Evolutionary conservation across 2,888 invertebrate species (phyloP).

Genomic region (Carpatolechia fugitivella): DNA sequence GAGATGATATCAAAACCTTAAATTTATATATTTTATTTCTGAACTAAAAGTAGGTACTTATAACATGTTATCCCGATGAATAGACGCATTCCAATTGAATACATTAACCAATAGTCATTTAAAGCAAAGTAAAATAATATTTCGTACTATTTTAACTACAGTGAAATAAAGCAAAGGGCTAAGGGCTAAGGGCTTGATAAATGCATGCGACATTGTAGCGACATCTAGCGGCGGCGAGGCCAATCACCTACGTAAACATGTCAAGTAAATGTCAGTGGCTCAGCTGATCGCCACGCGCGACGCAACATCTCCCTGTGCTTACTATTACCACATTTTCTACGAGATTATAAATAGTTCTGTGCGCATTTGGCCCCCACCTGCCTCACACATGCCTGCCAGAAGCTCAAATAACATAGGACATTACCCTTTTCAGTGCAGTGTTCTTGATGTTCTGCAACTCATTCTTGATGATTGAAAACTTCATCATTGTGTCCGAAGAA

Average conservation of each 20-base stretch:
- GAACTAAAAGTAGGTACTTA: neutral
- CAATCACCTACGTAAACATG: conserved; percentile 67
- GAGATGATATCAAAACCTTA: conserved; percentile 2
- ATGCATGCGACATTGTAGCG: conserved; percentile 32
- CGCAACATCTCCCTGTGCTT: conserved; percentile 35
- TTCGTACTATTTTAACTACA: no score
- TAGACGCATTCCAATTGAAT: neutral
- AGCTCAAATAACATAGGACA: conserved; percentile 73
- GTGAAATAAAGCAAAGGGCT: no score
- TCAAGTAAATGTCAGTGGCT: conserved; percentile 67
- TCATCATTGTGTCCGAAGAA: conserved; percentile 98
- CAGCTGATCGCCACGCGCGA: conserved; percentile 73
- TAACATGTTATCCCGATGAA: neutral
- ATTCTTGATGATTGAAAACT: conserved; percentile 97
- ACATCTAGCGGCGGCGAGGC: conserved; percentile 59
- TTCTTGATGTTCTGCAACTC: conserved; percentile 98
- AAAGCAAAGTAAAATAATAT: neutral
- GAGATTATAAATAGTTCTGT: conserved; percentile 72
- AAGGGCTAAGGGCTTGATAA: neutral
- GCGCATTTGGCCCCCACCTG: conserved; percentile 70
- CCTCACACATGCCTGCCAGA: conserved; percentile 50
- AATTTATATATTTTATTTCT: neutral
- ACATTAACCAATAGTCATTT: neutral
- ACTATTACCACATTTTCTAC: conserved; percentile 52
- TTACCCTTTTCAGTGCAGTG: conserved; percentile 97